These are phyloP conservation scores for Heterotis niloticus DNA, from an alignment of 2,113 vertebrate genomes.

Conservation along the genomic window DNA sequence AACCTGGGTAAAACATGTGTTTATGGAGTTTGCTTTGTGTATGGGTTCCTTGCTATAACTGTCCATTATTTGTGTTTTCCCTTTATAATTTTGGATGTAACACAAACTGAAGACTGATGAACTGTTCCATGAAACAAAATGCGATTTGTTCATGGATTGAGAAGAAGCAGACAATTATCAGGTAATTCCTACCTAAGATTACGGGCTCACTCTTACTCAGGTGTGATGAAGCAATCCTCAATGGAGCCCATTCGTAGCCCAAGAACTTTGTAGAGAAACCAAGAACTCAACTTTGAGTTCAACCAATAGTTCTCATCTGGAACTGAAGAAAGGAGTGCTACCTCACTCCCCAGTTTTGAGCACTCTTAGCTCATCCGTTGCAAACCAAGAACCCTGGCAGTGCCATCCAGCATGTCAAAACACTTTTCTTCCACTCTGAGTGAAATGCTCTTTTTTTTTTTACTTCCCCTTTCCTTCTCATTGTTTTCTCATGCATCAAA, in stretches of 20 bases:
- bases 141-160: no score
- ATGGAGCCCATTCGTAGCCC: background rate
- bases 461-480: constrained; percentile 34
- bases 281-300: background rate
- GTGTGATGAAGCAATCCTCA: no score
- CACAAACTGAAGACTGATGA: no score
- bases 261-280: background rate
- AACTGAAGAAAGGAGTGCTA: background rate
- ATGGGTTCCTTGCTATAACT: no score
- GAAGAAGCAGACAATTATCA: no score
- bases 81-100: no score
- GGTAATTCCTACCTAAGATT: no score
- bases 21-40: no score
- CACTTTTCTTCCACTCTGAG: constrained; percentile 29
- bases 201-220: no score
- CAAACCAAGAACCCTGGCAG: background rate
- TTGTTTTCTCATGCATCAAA: constrained; percentile 55
- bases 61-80: no score
- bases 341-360: background rate
- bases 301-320: background rate
- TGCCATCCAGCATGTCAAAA: constrained; percentile 23
- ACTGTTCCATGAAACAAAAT: no score
- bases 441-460: constrained; percentile 24
- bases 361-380: background rate
- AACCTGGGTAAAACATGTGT: no score